Base-by-base conservation (phyloP, 1,140 invertebrate genomes). In the Orchesella cincta region DNA sequence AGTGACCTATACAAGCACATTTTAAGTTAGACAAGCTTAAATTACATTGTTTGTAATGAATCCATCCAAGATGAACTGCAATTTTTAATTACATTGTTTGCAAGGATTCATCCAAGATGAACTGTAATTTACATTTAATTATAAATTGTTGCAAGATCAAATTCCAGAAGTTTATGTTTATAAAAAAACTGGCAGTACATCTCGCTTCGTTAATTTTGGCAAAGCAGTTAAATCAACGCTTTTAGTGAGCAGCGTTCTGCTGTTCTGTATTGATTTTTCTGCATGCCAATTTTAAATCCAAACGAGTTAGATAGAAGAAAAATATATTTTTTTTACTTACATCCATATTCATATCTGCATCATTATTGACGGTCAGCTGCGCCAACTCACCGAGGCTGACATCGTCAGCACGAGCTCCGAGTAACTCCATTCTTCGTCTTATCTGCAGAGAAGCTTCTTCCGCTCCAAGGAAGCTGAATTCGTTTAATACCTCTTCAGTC, bases 281-380 rank as follows among this genome's bases (percentile, higher is more conserved):
- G n/a, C n/a, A n/a, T n/a, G n/a, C n/a, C n/a, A n/a, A n/a, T n/a
- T n/a, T n/a, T n/a, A n/a, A n/a, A n/a, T n/a, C n/a, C n/a, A n/a
- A n/a, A n/a, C n/a, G n/a, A n/a, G n/a, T n/a, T 8, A 18, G 5
- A 46, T 5, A 46, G 39, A 46, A 8, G 5, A 46, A 46, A 46
- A 23, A 57, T 8, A 57, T 5, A 57, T 18, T 16, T 23, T 57
- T 57, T 18, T 57, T 23, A 87, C 88, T 89, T 84, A 95, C 93
- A 88, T 98, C 95, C 86, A 97, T 97, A 36, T 90, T 89, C 76
- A 92, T 91, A 85, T 98, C 96, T 26, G 94, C 93, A 86, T 98
- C 96, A 89, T 98, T 98, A 86, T 93, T 97, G 79, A 98, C 95
- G 71, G 96, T 98, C 76, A 98, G 89, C 87, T 96, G 94, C 64